Percentiles rank a stretch among this genome's conserved stretches.
These are phyloP conservation scores for Leptodactylus fallax DNA, from an alignment of 2,797 vertebrate genomes.

Conservation along the genomic window DNA sequence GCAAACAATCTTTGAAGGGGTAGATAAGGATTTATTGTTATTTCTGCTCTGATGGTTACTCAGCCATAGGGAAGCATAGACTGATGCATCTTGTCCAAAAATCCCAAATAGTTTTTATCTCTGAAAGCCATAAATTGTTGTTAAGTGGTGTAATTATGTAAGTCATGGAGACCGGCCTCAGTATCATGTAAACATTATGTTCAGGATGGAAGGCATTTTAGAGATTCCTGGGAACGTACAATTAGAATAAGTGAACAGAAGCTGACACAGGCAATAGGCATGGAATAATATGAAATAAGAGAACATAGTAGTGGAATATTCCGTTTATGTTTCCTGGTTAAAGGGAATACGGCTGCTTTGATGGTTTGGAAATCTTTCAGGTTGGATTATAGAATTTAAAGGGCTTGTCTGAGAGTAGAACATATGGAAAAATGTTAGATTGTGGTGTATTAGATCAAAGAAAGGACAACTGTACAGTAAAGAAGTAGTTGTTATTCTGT, in stretches of 20 bases:
- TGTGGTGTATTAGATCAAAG: no score
- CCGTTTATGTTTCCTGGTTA: not conserved
- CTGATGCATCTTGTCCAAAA: not conserved
- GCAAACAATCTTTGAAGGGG: not conserved
- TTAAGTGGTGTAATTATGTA: slow-evolving; percentile 20
- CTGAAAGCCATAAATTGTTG: slow-evolving; percentile 1
- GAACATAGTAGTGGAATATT: not conserved
- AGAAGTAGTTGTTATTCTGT: no score
- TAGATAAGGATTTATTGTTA: not conserved
- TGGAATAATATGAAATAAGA: not conserved
- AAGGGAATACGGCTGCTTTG: not conserved
- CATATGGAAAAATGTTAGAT: no score
- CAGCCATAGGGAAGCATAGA: not conserved
- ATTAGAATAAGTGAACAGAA: not conserved
- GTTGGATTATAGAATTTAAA: no score
- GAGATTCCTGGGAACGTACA: not conserved
- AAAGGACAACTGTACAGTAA: no score
- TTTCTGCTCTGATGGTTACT: not conserved
- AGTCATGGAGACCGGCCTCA: not conserved
- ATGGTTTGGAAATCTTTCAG: no score
- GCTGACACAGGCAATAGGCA: not conserved
- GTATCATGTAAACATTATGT: not conserved
- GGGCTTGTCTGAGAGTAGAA: no score
- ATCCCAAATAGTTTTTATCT: not conserved
- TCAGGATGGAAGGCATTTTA: not conserved